Conservation (phyloP, 1,140 invertebrate species). For the Polypedilum pembai region DNA sequence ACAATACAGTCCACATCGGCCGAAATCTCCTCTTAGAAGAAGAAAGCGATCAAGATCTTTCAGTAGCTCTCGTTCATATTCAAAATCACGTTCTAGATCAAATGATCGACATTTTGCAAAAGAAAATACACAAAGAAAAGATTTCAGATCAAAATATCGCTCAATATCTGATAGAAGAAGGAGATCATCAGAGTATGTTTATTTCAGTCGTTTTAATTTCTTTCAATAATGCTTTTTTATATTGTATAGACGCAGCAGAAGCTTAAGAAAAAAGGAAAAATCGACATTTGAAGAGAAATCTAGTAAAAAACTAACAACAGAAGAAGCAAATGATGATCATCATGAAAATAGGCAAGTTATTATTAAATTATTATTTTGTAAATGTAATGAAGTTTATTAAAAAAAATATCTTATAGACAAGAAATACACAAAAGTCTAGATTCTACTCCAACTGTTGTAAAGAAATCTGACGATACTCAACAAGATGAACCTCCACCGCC, state of each 20-base stretch:
- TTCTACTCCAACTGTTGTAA: neutral
- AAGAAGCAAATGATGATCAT: neutral
- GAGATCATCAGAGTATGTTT: neutral
- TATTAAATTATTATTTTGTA: neutral
- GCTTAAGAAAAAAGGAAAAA: neutral
- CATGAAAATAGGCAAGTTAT: neutral
- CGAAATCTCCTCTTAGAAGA: slow-evolving; percentile 25
- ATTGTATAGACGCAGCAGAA: neutral
- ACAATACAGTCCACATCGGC: slow-evolving; percentile 33
- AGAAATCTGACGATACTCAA: neutral
- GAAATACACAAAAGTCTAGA: neutral
- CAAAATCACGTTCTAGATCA: slow-evolving; percentile 35
- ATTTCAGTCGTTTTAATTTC: neutral
- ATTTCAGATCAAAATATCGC: neutral
- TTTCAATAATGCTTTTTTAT: neutral
- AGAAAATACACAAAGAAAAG: neutral
- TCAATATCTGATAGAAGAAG: neutral
- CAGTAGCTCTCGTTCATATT: slow-evolving; percentile 47
- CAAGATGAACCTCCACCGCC: neutral
- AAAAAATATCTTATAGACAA: neutral
- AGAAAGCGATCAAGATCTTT: slow-evolving; percentile 46
- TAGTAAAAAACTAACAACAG: neutral
- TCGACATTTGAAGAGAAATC: neutral
- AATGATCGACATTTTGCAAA: neutral
- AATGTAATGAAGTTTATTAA: neutral